Conservation (phyloP, 2,888 invertebrate genomes). For the Hydroisotoma schaefferi region DNA sequence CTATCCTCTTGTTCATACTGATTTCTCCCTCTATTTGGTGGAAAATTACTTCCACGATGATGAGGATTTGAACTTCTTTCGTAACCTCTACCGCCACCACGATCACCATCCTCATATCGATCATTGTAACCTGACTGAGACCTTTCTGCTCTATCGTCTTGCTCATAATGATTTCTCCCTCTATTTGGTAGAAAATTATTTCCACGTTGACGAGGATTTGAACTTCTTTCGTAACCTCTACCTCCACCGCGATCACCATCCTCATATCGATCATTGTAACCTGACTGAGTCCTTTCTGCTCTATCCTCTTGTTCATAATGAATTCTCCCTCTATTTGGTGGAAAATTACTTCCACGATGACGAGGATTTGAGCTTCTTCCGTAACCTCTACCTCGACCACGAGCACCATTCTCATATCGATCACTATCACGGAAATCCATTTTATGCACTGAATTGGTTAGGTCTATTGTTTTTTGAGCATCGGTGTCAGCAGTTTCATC, state of each 20-base stretch:
- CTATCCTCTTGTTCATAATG: too few species aligned
- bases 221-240: not conserved
- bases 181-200: too few species aligned
- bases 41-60: not conserved
- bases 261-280: too few species aligned
- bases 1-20: not conserved
- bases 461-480: not conserved
- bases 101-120: too few species aligned
- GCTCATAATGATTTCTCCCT: too few species aligned
- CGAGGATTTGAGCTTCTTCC: slow-evolving; percentile 1
- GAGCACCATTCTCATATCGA: slow-evolving; percentile 20
- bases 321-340: too few species aligned
- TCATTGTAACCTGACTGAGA: too few species aligned
- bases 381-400: slow-evolving; percentile 7
- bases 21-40: not conserved
- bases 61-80: not conserved
- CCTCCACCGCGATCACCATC: too few species aligned
- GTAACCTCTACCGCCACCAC: too few species aligned
- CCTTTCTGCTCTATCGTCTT: too few species aligned
- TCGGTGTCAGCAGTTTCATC: slow-evolving; percentile 15
- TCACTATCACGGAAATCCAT: slow-evolving; percentile 7
- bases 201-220: slow-evolving; percentile 8
- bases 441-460: not conserved
- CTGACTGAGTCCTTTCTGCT: too few species aligned
- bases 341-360: slow-evolving; percentile 15